Evolutionary conservation across 2,113 vertebrate genomes (phyloP).

Genomic region (Toxotes jaculatrix): DNA sequence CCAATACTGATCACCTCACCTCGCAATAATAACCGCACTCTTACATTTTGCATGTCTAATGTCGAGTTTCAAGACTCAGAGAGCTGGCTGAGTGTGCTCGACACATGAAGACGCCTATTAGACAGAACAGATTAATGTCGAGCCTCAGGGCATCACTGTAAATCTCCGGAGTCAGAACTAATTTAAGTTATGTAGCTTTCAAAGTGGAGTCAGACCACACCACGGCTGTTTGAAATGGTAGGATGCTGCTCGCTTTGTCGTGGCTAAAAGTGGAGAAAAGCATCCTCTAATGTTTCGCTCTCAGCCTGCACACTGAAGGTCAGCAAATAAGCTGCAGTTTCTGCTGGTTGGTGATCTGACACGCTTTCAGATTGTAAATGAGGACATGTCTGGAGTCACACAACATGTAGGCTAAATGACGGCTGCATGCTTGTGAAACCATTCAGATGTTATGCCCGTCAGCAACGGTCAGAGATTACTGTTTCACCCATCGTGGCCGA

Average conservation of each 20-base stretch:
- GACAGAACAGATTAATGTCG: slow-evolving; percentile 30
- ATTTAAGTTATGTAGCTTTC: slow-evolving; percentile 24
- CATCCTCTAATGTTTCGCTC: slow-evolving; percentile 33
- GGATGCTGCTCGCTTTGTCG: neutral
- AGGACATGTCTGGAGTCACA: slow-evolving; percentile 15
- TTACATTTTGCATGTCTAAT: neutral
- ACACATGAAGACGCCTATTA: slow-evolving; percentile 15
- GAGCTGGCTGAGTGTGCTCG: slow-evolving; percentile 7
- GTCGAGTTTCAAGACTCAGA: neutral
- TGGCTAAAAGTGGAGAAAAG: slow-evolving; percentile 11
- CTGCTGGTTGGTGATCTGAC: slow-evolving; percentile 12
- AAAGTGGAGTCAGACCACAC: slow-evolving; percentile 8
- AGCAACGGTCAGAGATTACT: neutral
- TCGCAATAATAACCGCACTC: neutral
- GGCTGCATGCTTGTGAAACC: slow-evolving; percentile 26
- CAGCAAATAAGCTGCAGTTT: slow-evolving; percentile 2
- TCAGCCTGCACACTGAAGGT: neutral
- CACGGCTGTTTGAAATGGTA: neutral
- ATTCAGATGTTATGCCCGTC: slow-evolving; percentile 16
- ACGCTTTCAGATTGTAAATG: slow-evolving; percentile 18
- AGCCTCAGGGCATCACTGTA: slow-evolving; percentile 24
- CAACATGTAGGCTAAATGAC: slow-evolving; percentile 28
- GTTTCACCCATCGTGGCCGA: slow-evolving; percentile 18
- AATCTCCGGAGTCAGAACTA: slow-evolving; percentile 33
- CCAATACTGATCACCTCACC: slow-evolving; percentile 30